Percentiles rank a stretch among this genome's conserved stretches.
Evolutionary conservation across 2,113 vertebrate genomes (phyloP).

Genomic region (Mustelus asterias): DNA sequence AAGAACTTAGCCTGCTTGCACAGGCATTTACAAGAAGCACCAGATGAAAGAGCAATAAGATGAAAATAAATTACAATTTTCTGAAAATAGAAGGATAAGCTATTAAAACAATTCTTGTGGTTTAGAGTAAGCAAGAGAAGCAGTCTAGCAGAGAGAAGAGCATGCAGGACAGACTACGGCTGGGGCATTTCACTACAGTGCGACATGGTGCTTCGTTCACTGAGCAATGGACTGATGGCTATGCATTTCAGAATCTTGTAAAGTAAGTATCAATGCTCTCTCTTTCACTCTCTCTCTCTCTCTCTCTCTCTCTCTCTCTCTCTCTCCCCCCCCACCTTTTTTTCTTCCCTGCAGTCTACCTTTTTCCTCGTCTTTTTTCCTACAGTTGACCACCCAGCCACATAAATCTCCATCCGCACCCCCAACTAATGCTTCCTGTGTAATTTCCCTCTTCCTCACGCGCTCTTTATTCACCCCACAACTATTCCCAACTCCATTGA

Average conservation of each 20-base stretch:
- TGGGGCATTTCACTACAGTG: conserved; percentile 98
- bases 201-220: conserved; percentile 98
- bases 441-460: too few species aligned
- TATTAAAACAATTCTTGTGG: conserved; percentile 16
- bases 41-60: not conserved
- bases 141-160: conserved; percentile 96
- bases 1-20: too few species aligned
- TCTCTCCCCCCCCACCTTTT: too few species aligned
- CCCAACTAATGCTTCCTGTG: not conserved
- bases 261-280: conserved; percentile 66
- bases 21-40: not conserved
- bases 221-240: conserved; percentile 98
- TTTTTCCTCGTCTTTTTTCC: too few species aligned
- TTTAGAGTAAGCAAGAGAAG: conserved; percentile 95
- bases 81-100: not conserved
- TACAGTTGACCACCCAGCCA: not conserved
- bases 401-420: not conserved
- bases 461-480: not conserved
- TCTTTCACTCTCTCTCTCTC: conserved; percentile 38
- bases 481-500: not conserved
- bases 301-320: too few species aligned
- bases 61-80: not conserved
- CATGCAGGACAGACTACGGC: conserved; percentile 96
- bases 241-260: conserved; percentile 98
- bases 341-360: too few species aligned